Evolutionary conservation across 2,113 vertebrate genomes (phyloP), one percentile per base, ranked within the genome.

Genomic region (Bothrops jararaca): DNA sequence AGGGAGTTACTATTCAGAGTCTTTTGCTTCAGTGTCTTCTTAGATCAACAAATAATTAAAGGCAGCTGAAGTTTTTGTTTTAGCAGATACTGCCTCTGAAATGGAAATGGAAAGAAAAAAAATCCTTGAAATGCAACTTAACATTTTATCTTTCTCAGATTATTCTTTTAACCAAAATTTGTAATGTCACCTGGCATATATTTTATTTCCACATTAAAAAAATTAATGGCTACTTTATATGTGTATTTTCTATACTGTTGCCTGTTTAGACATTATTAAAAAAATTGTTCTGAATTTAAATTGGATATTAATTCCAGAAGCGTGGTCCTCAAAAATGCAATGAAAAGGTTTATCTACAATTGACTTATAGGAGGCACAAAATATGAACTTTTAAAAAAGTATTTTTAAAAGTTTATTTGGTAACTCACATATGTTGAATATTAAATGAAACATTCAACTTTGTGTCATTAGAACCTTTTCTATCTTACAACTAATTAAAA

Each of bases 161-260:
- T 90, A 80, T 80, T 90, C 45, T 53, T 42, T 91, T 93, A 93
- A 45, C 80, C 89, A 86, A 90, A 56, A 60, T 93, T 90, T 86
- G 29, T 89, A 90, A 15, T n/a, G 80, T 85, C 92, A 92, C 11
- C 26, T 86, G 58, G 42, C 95, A 86, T 53, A 89, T 86, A 86
- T 91, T 86, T n/a, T 88, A 89, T 91, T 93, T 86, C 87, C 18
- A 45, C 6, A 90, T 39, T 86, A 42, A 13, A 34, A 39, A 85
- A 74, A 22, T 95, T 95, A 48, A 22, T 91, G 29, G 1, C 87
- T 90, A 92, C 95, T 95, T 93, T 92, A n/a, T 88, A 95, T 94
- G 88, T 74, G 93, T 95, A 93, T 90, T 94, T 39, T 39, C 89
- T 96, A 94, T 95, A 1, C 74, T 94, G 1, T 69, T 88, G 56